These are phyloP conservation scores for Semotilus atromaculatus DNA, from an alignment of 2,797 vertebrate species.

Conservation along the genomic window DNA sequence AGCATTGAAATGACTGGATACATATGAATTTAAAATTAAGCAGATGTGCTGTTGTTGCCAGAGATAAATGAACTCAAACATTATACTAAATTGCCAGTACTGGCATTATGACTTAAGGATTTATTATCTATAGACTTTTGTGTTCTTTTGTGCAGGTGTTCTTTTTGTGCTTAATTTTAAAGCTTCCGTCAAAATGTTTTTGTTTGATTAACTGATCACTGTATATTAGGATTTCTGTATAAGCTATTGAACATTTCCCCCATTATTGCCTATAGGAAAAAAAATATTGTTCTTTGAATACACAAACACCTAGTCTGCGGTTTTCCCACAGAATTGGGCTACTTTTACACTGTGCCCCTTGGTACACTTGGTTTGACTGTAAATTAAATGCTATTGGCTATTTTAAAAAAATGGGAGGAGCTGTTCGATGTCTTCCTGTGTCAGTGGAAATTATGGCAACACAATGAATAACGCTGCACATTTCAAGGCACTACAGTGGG, in stretches of 20 bases:
- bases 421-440: too few relatives aligned
- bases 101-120: not conserved
- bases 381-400: too few relatives aligned
- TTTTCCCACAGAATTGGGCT: too few relatives aligned
- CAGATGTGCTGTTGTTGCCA: not conserved
- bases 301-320: not conserved
- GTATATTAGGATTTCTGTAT: not conserved
- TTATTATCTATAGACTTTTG: not conserved
- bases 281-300: not conserved
- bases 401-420: too few relatives aligned
- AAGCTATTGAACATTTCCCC: not conserved
- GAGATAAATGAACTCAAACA: not conserved
- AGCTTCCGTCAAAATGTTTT: constrained; percentile 27
- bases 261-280: not conserved
- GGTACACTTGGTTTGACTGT: too few relatives aligned
- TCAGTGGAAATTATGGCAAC: too few relatives aligned
- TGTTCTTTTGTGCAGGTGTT: not conserved
- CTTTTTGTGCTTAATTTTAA: not conserved
- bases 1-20: not conserved
- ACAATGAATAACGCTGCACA: too few relatives aligned
- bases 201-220: constrained; percentile 82
- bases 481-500: too few relatives aligned
- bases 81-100: not conserved
- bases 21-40: not conserved
- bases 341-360: too few relatives aligned